These are phyloP conservation scores for Panthera uncia DNA, from an alignment of 2,113 vertebrate species.

Conservation along the genomic window DNA sequence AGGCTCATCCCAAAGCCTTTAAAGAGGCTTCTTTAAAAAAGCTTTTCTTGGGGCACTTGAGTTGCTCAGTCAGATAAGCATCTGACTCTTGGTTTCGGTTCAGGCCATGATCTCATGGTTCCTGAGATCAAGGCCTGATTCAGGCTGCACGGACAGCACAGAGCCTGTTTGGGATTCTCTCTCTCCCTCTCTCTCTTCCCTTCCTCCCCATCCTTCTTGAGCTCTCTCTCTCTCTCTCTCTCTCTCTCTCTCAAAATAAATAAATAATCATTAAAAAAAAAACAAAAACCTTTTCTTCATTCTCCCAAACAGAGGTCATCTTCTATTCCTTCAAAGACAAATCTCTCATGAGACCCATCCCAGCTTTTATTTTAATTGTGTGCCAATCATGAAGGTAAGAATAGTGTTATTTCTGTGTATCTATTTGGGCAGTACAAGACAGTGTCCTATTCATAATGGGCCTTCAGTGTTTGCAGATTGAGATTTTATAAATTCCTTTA, in stretches of 20 bases:
- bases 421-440: not conserved
- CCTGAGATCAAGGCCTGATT: too few relatives aligned
- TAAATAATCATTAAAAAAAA: too few relatives aligned
- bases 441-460: not conserved
- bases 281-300: not conserved
- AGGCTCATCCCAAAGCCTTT: not conserved
- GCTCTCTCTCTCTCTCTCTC: too few relatives aligned
- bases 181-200: too few relatives aligned
- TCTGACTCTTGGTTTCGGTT: too few relatives aligned
- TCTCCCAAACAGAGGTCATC: not conserved
- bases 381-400: not conserved
- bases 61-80: too few relatives aligned
- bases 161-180: too few relatives aligned
- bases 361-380: not conserved
- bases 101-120: too few relatives aligned
- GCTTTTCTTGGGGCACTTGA: not conserved
- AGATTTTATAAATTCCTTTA: not conserved
- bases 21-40: not conserved
- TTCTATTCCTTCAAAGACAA: slow-evolving; percentile 33
- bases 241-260: too few relatives aligned
- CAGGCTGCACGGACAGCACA: too few relatives aligned
- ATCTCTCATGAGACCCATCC: not conserved
- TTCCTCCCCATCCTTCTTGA: too few relatives aligned
- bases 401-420: not conserved
- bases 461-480: not conserved